Base-by-base conservation (phyloP, 2,888 invertebrate genomes). In the Napeogenes inachia region DNA sequence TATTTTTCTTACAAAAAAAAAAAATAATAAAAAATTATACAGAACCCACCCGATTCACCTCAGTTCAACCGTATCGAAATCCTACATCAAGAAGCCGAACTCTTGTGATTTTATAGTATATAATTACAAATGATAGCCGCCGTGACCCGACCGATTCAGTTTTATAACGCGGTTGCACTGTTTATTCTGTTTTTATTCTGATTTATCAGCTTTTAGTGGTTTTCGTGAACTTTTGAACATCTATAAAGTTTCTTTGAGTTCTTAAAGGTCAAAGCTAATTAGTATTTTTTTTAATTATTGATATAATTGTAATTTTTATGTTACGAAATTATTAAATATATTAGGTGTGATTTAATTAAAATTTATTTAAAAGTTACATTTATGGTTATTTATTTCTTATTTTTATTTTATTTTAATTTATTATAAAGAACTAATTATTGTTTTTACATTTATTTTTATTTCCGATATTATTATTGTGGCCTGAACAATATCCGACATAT, bases 21-120 rank as follows among this genome's bases (percentile, higher is more conserved):
- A 1, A 3, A 10, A 3, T 50, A 4, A n/a, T 30, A 45, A 13
- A 47, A 62, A 60, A 60, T 60, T 50, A 46, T 80, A 81, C 85
- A 73, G 88, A 85, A 82, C 86, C 82, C 65, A 57, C 53, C 3
- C n/a, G 60, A 60, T 55, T 66, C 59, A 54, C 61, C 21, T 63
- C 67, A 69, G 69, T 68, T 70, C 72, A 70, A 62, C 75, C 82
- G 85, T 88, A 80, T 85, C 89, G 85, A 87, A 88, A 85, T 80
- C 82, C 82, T 81, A 81, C 69, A 81, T 79, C 82, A 89, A 87
- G 89, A 87, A 89, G 89, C 89, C 85, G 85, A 87, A 87, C 82
- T 78, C 72, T 76, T 77, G 75, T 80, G 81, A 76, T 84, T 89
- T 89, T 89, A 89, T 89, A 86, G 88, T 85, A 87, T 87, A 89